A percentile compares a stretch with the other conserved stretches of the same genome.
Evolutionary conservation across 2,113 vertebrate genomes (phyloP).

Genomic region (Lanius ludovicianus): DNA sequence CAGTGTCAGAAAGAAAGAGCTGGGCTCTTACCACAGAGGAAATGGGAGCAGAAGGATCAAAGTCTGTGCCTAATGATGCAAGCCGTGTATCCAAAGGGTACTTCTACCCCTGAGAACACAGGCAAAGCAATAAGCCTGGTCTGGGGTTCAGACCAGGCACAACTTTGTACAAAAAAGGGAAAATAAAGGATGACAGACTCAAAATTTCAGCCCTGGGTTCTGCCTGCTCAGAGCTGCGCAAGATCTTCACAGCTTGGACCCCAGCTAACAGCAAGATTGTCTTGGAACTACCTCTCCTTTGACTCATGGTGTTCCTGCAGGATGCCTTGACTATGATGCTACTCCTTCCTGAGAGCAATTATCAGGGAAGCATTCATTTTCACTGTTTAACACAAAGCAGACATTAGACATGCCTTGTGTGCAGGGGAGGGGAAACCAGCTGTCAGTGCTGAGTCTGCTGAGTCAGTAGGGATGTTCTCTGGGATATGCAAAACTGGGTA

Average conservation of each 20-base stretch:
- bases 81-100: neutral
- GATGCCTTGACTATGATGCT: neutral
- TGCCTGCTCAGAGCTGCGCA: neutral
- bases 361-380: neutral
- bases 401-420: neutral
- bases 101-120: neutral
- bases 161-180: neutral
- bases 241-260: neutral
- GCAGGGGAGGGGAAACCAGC: neutral
- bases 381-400: neutral
- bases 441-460: neutral
- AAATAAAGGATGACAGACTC: neutral
- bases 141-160: neutral
- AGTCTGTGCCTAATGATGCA: constrained; percentile 2
- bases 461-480: neutral
- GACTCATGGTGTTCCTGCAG: constrained; percentile 33
- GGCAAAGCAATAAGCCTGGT: neutral
- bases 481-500: neutral
- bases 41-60: constrained; percentile 12
- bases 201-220: neutral
- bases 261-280: neutral
- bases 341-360: constrained; percentile 23
- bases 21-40: neutral
- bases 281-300: constrained; percentile 31
- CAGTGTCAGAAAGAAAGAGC: neutral